Evolutionary conservation across 2,888 invertebrate genomes (phyloP).

Genomic region (Melipona bicolor): DNA sequence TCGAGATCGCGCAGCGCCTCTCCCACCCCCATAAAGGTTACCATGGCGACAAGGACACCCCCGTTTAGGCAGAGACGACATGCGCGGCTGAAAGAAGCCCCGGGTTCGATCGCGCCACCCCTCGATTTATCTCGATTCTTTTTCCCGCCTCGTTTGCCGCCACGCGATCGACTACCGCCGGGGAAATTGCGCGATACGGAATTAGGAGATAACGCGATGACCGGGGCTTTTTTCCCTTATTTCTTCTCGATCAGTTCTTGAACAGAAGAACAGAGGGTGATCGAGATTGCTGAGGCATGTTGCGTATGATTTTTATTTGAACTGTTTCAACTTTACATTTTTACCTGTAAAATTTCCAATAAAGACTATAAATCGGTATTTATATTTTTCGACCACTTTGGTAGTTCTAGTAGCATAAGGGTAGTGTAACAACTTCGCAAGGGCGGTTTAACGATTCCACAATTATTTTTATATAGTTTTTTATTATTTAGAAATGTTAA

Average conservation of each 20-base stretch:
- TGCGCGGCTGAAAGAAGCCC: constrained; percentile 71
- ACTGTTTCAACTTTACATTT: too few relatives aligned
- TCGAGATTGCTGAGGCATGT: too few relatives aligned
- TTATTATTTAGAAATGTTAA: too few relatives aligned
- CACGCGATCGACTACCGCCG: constrained; percentile 29
- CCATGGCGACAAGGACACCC: constrained; percentile 77
- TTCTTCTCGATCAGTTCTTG: not conserved
- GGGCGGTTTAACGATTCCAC: too few relatives aligned
- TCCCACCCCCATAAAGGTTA: constrained; percentile 67
- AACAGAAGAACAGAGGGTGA: not conserved
- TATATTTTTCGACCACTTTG: too few relatives aligned
- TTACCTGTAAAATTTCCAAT: too few relatives aligned
- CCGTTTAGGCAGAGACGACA: constrained; percentile 72
- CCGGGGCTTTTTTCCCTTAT: not conserved
- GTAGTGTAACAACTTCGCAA: too few relatives aligned
- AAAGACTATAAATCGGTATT: too few relatives aligned
- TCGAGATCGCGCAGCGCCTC: constrained; percentile 21
- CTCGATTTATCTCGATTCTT: constrained; percentile 66
- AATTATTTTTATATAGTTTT: too few relatives aligned
- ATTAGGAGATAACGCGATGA: constrained; percentile 34
- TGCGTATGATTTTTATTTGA: too few relatives aligned
- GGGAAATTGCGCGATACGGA: constrained; percentile 44
- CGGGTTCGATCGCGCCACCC: constrained; percentile 68
- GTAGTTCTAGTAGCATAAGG: too few relatives aligned
- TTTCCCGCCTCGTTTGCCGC: constrained; percentile 61